Percentiles rank a stretch among this genome's conserved stretches.
Conservation (phyloP, 2,888 invertebrate genomes). For the Tribolium freemani region DNA sequence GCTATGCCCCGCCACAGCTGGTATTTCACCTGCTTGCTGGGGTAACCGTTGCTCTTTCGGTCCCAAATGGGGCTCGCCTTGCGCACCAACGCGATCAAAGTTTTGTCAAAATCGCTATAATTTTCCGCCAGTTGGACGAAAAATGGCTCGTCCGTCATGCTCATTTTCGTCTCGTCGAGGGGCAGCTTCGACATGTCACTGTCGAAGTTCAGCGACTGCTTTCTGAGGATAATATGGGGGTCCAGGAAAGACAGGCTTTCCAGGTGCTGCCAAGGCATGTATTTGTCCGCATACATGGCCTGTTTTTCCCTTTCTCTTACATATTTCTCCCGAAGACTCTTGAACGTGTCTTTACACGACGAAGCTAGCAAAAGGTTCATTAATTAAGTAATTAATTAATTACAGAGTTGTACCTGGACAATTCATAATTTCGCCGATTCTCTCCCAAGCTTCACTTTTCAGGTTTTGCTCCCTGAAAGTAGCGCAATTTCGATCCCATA, state of each 20-base stretch:
- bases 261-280: constrained; percentile 54
- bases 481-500: constrained; percentile 58
- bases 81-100: constrained; percentile 54
- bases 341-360: constrained; percentile 55
- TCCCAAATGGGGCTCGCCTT: constrained; percentile 60
- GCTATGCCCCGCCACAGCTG: constrained; percentile 57
- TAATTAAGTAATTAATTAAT: constrained; percentile 34
- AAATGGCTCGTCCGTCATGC: constrained; percentile 4
- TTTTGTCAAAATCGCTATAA: constrained; percentile 53
- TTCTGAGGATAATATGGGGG: constrained; percentile 54
- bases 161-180: constrained; percentile 4
- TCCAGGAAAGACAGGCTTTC: constrained; percentile 55
- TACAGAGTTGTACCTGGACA: constrained; percentile 50
- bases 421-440: constrained; percentile 51
- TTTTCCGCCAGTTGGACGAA: constrained; percentile 32
- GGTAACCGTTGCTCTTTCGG: constrained; percentile 56
- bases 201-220: constrained; percentile 44
- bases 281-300: constrained; percentile 49
- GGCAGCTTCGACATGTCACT: constrained; percentile 17
- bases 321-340: constrained; percentile 58
- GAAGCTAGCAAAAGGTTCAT: constrained; percentile 47
- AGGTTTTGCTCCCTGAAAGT: constrained; percentile 54
- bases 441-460: constrained; percentile 55
- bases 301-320: constrained; percentile 57
- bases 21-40: constrained; percentile 56